Base-by-base conservation (phyloP, 2,888 invertebrate genomes). In the Villa cingulata region DNA sequence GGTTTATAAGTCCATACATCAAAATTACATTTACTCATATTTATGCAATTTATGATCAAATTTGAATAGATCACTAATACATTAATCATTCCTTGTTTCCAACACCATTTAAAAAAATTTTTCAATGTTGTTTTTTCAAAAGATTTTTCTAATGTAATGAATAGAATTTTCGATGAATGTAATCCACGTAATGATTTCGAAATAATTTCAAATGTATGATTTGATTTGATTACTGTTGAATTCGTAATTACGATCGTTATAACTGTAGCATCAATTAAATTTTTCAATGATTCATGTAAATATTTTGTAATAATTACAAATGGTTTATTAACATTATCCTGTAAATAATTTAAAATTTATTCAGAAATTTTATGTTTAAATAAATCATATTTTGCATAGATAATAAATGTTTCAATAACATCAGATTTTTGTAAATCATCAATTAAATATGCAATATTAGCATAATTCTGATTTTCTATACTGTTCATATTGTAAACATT, bases 81-180 rank as follows among this genome's bases (percentile, higher is more conserved):
- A 43, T 49, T 49, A 15, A 49, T 23, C 23, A 49, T 43, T 15
- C 43, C 43, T 36, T 39, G 36, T n/a, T 29, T 9, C 49, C 49
- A 49, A 15, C 45, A 45, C 42, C 39, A 36, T 34, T 41, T 14
- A 20, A 46, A 46, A 7, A 49, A 40, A n/a, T 15, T 37, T 9
- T n/a, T 19, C 3, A 20, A 43, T 7, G n/a, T 36, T n/a, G 4
- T 15, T 12, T n/a, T n/a, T n/a, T 36, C 18, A 19, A 20, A 20
- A n/a, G 15, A 9, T 10, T 32, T n/a, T 36, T 19, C 4, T 43
- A 36, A 19, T 15, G 36, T 19, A n/a, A 43, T 43, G 32, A 43
- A 36, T 7, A 43, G 4, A 36, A 36, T 20, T 43, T 43, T 43
- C 15, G 42, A 36, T 36, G n/a, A 20, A 43, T 36, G 42, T 4